Base-by-base conservation (phyloP, 1,140 invertebrate genomes). In the Steinernema feltiae region DNA sequence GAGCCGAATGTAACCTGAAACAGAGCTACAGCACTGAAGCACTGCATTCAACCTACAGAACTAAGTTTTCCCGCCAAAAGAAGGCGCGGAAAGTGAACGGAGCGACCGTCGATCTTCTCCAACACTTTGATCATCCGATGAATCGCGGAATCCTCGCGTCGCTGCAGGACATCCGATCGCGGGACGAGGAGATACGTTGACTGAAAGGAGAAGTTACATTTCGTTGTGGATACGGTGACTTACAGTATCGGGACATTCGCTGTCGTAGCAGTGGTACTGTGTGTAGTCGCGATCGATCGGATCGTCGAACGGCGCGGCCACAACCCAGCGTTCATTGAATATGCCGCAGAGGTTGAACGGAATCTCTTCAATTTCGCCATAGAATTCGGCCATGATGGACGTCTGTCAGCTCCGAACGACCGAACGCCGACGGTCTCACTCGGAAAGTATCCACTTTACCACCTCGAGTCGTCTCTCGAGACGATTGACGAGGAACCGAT, bases 271-370 rank as follows among this genome's bases (percentile, higher is more conserved):
- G 53, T 63, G 53, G 53, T 15, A 63, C 53, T n/a, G 53, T 21
- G 53, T 7, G 53, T n/a, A 63, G 15, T 63, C 53, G 53, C 53
- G 53, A 7, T 63, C 53, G 15, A 63, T 63, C 15, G 53, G 53
- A 21, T 63, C 53, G 53, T 63, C 53, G 53, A 63, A 17, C 15
- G 53, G 53, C 53, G 53, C 53, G 12, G 24, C 53, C 7, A 63
- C 12, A 3, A 63, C 53, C 12, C 12, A 63, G 53, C 53, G 53
- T 27, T 63, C 24, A 21, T 63, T 27, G 53, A 63, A n/a, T 15
- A 63, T 21, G 53, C 53, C 53, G 24, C 53, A 63, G 53, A 63
- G 53, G 53, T 63, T 63, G 24, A 63, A 63, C 53, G 53, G 53
- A 27, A 63, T 63, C 53, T 63, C 53, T 27, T 63, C 53, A 27